Percentiles rank a stretch among this genome's conserved stretches.
Conservation (phyloP, 2,113 vertebrate species). For the Meleagris gallopavo region DNA sequence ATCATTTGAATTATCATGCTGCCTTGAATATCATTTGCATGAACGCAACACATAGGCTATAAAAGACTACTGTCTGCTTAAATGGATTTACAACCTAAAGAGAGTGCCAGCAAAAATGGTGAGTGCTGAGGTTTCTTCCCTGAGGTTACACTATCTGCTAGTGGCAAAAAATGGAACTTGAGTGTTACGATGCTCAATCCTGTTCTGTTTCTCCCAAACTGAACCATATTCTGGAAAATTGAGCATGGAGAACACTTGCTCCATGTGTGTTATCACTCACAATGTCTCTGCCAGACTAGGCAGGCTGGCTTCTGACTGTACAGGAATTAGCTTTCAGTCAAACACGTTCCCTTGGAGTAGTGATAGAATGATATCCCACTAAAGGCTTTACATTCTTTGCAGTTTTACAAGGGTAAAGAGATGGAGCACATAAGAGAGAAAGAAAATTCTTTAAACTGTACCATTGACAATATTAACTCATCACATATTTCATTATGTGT, state of each 20-base stretch:
- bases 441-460: neutral
- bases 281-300: neutral
- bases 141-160: neutral
- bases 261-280: fast-evolving
- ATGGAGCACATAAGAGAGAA: neutral
- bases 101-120: neutral
- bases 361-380: neutral
- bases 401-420: neutral
- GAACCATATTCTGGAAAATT: neutral
- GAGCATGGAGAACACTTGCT: neutral
- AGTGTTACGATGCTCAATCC: neutral
- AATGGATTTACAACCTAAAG: neutral
- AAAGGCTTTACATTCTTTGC: neutral
- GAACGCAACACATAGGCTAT: neutral
- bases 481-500: neutral
- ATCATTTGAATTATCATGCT: neutral
- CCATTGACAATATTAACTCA: neutral
- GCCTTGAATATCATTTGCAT: neutral
- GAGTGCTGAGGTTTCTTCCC: fast-evolving
- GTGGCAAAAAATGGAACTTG: neutral
- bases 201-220: neutral
- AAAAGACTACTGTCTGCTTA: neutral
- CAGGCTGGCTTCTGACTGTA: neutral
- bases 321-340: neutral
- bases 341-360: neutral